Base-by-base conservation (phyloP, 1,140 invertebrate genomes). In the Tetramorium parvispinum region DNA sequence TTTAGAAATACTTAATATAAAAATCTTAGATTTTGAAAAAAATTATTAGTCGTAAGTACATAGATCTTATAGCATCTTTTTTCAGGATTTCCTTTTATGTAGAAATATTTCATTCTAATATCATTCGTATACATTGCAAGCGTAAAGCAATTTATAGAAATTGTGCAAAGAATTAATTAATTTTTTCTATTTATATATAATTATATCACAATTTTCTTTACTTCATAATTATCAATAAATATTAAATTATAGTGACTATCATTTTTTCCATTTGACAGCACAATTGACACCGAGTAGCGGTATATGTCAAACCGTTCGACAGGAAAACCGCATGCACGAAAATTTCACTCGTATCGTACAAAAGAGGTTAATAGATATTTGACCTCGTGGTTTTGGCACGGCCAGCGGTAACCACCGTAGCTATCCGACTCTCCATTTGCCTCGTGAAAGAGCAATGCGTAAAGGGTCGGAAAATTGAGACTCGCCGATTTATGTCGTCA, bases 361-460 rank as follows among this genome's bases (percentile, higher is more conserved):
- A 78, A 85, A 85, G 76, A 85, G 82, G 86, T 77, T 85, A 85
- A 87, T 87, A 65, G 82, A 70, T 71, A 87, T 87, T 87, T 85
- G 82, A 87, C 81, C 82, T 70, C 51, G 81, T 6, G 71, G 86
- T 87, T 87, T 87, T 77, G 71, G 71, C 71, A 66, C 59, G 61
- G 24, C 71, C 55, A 55, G 5, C 75, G 24, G 63, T 78, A 63
- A 85, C 40, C 55, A 75, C 81, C 27, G 70, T 21, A 40, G 24
- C 81, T 55, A 85, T 85, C 46, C 21, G 55, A 76, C 43, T 85
- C 81, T 79, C 76, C 85, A 82, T 71, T 82, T 71, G 77, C 49
- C 32, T 63, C n/a, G 53, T 85, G 82, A 77, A 76, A 85, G 65
- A 86, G 77, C 75, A 32, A 85, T 43, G 43, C 65, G 86, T 61